Evolutionary conservation across 2,888 invertebrate species (phyloP), one percentile per base, ranked within the genome.

Genomic region (Dysmachus trigonus): DNA sequence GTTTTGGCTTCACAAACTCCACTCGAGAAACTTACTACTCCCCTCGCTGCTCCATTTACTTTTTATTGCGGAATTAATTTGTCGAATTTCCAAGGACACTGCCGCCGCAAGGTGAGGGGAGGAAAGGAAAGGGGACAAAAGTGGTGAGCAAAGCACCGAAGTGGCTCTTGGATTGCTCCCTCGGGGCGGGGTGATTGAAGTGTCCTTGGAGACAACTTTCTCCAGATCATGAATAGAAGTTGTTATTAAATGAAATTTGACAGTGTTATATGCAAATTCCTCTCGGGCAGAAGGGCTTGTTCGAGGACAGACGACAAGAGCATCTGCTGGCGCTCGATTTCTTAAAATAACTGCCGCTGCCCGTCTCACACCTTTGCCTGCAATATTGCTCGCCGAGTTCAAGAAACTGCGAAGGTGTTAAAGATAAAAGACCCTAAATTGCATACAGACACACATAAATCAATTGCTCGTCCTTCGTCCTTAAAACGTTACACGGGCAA

Each of bases 1-100:
- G 22, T 83, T 83, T 83, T 83, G 72, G 38, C 62, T 62, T 72
- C 72, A 18, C 47, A 8, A 41, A 72, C 41, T 72, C 72, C 3
- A 15, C 2, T 22, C 38, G 30, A 72, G 18, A 72, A 83, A 83
- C n/a, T 83, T 72, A 30, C 22, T 62, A 1, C 15, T 4, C 31
- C 31, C 31, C 51, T 51, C 47, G 31, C 31, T 33, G 35, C 53
- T 51, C 81, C 72, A 35, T 83, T 83, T 30, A 83, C 81, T 81
- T 83, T 83, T 72, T 72, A 83, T 27, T 72, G 22, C 71, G 41
- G 83, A 83, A 83, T 83, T 83, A 83, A 83, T 83, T 83, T 83
- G 83, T 83, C 72, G 83, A 83, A 72, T 71, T 83, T 72, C 31
- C 33, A 27, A 18, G 77, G 27, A 35, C 38, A 30, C 33, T 7